These are phyloP conservation scores for Catharus minimus DNA, from an alignment of 2,113 vertebrate species.

Conservation along the genomic window DNA sequence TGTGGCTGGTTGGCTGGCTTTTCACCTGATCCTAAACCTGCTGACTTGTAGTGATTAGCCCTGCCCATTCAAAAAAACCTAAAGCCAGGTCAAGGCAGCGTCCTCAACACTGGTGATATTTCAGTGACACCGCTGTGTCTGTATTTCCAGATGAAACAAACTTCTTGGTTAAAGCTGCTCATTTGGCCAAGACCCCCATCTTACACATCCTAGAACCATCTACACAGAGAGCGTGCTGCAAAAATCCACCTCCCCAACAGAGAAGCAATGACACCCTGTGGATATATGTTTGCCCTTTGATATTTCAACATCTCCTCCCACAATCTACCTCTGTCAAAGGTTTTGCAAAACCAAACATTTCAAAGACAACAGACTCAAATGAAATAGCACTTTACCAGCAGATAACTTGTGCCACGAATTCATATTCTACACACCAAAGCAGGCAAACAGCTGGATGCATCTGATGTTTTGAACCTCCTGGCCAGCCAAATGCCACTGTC, in stretches of 20 bases:
- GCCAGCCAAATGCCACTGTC: not conserved
- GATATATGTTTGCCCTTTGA: not conserved
- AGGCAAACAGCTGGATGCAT: conserved; percentile 34
- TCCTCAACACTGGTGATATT: not conserved
- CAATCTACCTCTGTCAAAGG: not conserved
- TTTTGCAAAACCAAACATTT: not conserved
- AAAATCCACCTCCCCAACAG: not conserved
- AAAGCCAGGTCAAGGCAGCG: not conserved
- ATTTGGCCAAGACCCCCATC: not conserved
- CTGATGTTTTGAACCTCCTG: not conserved
- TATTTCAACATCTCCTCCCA: not conserved
- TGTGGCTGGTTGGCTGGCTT: not conserved
- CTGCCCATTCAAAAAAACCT: not conserved
- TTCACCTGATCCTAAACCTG: not conserved
- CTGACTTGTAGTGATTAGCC: not conserved
- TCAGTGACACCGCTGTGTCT: not conserved
- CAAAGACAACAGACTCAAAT: not conserved
- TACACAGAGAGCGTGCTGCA: not conserved
- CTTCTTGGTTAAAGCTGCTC: not conserved
- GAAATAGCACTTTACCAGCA: not conserved
- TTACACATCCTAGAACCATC: not conserved
- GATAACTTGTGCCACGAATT: not conserved
- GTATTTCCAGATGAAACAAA: not conserved
- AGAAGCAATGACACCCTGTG: not conserved
- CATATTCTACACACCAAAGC: not conserved